A percentile compares a stretch with the other conserved stretches of the same genome.
These are phyloP conservation scores for Nylanderia fulva DNA, from an alignment of 1,140 invertebrate genomes.

Conservation along the genomic window DNA sequence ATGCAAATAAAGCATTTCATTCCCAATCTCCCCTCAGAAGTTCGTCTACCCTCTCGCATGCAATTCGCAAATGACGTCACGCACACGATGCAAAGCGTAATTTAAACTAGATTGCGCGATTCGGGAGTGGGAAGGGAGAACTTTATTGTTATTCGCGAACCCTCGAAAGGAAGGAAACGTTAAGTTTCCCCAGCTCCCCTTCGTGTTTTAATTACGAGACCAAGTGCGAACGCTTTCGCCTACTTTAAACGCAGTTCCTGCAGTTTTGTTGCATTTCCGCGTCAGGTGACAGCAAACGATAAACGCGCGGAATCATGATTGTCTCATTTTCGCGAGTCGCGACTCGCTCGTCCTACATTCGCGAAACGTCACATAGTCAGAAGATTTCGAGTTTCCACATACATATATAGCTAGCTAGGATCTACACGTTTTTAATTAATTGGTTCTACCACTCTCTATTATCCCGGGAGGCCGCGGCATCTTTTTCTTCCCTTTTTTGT, in stretches of 20 bases:
- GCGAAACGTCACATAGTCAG: constrained; percentile 43
- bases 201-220: constrained; percentile 75
- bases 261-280: constrained; percentile 66
- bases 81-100: constrained; percentile 28
- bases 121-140: no score
- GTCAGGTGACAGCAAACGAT: constrained; percentile 68
- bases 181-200: constrained; percentile 62
- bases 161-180: constrained; percentile 71
- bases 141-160: constrained; percentile 34
- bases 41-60: constrained; percentile 21
- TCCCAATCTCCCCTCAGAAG: constrained; percentile 22
- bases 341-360: constrained; percentile 55
- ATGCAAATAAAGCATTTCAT: constrained; percentile 54
- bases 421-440: constrained; percentile 49
- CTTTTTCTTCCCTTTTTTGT: not conserved
- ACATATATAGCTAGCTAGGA: no score
- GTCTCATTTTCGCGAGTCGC: constrained; percentile 64
- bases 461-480: not conserved
- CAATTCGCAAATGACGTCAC: constrained; percentile 10
- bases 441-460: not conserved
- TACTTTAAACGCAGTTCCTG: constrained; percentile 61
- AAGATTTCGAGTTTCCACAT: constrained; percentile 34
- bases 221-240: constrained; percentile 68
- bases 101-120: constrained; percentile 31
- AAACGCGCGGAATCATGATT: constrained; percentile 65